Conservation (phyloP, 1,140 invertebrate genomes). For the Lerema accius region DNA sequence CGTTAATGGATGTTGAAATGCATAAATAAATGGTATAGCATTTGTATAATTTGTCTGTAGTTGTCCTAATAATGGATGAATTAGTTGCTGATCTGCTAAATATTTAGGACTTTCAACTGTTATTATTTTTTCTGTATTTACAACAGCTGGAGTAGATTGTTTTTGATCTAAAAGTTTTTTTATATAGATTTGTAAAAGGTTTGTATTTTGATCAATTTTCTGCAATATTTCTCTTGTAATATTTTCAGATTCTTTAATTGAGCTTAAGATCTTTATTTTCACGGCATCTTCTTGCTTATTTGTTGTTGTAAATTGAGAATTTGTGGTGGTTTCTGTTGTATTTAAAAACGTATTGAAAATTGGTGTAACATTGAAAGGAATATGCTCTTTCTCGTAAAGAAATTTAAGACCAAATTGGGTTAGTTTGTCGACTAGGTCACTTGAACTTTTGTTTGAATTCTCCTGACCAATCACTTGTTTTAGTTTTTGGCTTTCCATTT, state of each 20-base stretch:
- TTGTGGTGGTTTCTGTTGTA: background rate
- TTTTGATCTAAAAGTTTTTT: slow-evolving; percentile 46
- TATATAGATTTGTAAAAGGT: slow-evolving; percentile 50
- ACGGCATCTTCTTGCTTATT: slow-evolving; percentile 20
- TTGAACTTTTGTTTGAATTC: slow-evolving; percentile 5
- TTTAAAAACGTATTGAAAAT: background rate
- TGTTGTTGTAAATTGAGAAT: background rate
- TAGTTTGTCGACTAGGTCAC: slow-evolving; percentile 7
- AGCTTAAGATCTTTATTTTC: slow-evolving; percentile 36
- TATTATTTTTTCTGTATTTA: background rate
- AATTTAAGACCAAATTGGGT: background rate
- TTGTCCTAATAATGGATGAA: slow-evolving; percentile 1
- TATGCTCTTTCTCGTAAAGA: background rate
- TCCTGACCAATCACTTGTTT: slow-evolving; percentile 20
- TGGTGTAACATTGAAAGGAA: background rate
- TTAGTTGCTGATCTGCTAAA: background rate
- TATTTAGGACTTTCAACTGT: background rate
- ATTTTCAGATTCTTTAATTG: slow-evolving; percentile 48
- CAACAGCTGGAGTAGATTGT: background rate
- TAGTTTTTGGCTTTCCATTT: slow-evolving; percentile 40
- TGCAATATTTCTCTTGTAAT: slow-evolving; percentile 52
- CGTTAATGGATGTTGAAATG: slow-evolving; percentile 13
- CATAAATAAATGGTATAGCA: slow-evolving; percentile 29
- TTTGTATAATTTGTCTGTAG: slow-evolving; percentile 15
- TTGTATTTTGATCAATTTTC: slow-evolving; percentile 57